Percentiles rank a stretch among this genome's conserved stretches.
phyloP scores from a whole-genome alignment of 2,797 vertebrate species.

The Enteromius thamalakanensis region DNA sequence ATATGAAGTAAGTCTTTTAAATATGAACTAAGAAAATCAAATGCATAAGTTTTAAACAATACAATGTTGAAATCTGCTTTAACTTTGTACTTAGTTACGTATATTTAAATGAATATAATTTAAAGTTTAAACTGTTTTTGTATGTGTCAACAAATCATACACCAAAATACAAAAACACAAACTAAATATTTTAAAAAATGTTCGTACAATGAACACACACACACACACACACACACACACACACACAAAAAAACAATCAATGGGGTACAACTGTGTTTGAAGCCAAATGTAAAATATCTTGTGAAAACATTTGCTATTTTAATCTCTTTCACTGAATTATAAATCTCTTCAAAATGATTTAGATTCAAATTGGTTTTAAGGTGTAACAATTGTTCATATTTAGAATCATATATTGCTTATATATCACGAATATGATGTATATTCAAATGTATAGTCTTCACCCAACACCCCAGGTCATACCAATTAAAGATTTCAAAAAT shows the following conservation, averaged over 20 bases:
- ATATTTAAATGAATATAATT: not conserved
- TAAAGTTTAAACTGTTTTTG: not conserved
- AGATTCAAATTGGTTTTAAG: not conserved
- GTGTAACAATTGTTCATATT: not conserved
- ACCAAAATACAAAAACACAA: not conserved
- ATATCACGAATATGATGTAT: not conserved
- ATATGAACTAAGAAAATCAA: not conserved
- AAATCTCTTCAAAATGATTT: not conserved
- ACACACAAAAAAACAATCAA: too few relatives aligned
- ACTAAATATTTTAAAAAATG: not conserved
- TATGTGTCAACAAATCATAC: not conserved
- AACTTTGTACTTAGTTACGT: not conserved
- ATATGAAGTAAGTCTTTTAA: not conserved
- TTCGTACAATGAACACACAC: not conserved
- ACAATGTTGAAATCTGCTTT: not conserved
- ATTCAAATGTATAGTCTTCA: not conserved
- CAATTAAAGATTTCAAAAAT: conserved; percentile 12
- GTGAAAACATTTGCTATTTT: not conserved
- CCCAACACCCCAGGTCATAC: conserved; percentile 3
- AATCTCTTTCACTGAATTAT: not conserved
- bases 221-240: too few relatives aligned
- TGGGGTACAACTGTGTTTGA: not conserved
- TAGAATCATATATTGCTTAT: not conserved
- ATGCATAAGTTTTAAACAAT: not conserved
- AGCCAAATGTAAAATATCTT: not conserved